These are phyloP conservation scores for Hypolimnas misippus DNA, from an alignment of 2,888 invertebrate species.

Conservation along the genomic window DNA sequence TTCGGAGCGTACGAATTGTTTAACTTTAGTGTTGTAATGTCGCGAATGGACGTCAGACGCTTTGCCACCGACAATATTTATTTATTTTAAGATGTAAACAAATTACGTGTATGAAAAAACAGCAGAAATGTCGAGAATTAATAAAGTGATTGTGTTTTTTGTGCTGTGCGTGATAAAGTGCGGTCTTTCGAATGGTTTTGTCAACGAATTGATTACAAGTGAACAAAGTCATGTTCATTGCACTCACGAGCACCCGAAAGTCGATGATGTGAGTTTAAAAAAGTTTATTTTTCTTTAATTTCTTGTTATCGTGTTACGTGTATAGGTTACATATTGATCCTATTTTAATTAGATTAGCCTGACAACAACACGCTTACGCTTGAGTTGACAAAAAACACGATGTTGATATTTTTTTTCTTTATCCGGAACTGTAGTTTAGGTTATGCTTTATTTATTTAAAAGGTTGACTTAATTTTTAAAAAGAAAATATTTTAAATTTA, in stretches of 20 bases:
- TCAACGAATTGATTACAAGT: constrained; percentile 51
- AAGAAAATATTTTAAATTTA: too few relatives aligned
- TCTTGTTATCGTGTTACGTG: background rate
- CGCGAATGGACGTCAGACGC: constrained; percentile 22
- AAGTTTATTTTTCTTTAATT: too few relatives aligned
- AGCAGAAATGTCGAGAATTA: constrained; percentile 53
- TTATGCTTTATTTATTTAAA: too few relatives aligned
- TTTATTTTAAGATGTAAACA: constrained; percentile 69
- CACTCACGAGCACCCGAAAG: constrained; percentile 87
- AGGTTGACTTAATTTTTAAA: too few relatives aligned
- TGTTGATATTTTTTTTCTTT: background rate
- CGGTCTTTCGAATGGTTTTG: constrained; percentile 51
- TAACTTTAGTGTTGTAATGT: background rate
- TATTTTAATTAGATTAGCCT: constrained; percentile 1
- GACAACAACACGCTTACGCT: background rate
- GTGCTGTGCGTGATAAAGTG: constrained; percentile 47
- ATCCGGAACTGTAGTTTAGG: background rate
- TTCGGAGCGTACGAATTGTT: constrained; percentile 17
- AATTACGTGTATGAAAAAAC: constrained; percentile 50
- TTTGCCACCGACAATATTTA: constrained; percentile 1
- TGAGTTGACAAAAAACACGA: background rate
- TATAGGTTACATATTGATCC: background rate
- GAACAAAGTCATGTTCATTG: constrained; percentile 77
- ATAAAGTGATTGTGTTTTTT: constrained; percentile 50
- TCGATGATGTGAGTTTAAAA: constrained; percentile 88